A percentile compares a stretch with the other conserved stretches of the same genome.
phyloP scores from a whole-genome alignment of 1,140 invertebrate genomes.

The Eufriesea mexicana region DNA sequence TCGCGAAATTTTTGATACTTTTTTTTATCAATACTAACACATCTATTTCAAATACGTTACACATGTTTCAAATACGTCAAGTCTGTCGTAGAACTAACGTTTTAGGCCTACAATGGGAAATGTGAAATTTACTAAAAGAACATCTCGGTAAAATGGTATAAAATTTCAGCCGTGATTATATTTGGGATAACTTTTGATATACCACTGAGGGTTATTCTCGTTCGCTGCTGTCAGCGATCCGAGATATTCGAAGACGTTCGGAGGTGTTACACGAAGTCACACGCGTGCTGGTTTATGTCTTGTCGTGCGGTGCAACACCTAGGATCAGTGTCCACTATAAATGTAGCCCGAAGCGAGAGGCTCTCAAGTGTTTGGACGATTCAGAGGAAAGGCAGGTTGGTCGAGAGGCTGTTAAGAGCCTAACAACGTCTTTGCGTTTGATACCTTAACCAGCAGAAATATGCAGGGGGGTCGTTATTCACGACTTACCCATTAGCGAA shows the following conservation, averaged over 20 bases:
- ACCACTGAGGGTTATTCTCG: too few species aligned
- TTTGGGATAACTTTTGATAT: too few species aligned
- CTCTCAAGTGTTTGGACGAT: constrained; percentile 53
- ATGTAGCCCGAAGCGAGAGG: constrained; percentile 37
- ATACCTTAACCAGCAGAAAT: constrained; percentile 39
- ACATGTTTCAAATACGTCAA: too few species aligned
- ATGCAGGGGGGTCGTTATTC: background rate
- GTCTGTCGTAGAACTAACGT: too few species aligned
- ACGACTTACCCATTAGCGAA: background rate
- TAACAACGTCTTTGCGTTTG: constrained; percentile 57
- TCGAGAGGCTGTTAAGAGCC: constrained; percentile 51
- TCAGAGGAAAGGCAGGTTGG: constrained; percentile 43
- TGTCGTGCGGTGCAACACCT: constrained; percentile 30
- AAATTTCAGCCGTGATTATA: too few species aligned
- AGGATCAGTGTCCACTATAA: constrained; percentile 39
- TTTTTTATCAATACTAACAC: too few species aligned
- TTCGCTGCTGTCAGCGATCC: background rate
- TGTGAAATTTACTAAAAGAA: too few species aligned
- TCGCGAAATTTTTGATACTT: too few species aligned
- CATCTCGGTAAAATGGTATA: background rate
- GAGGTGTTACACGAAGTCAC: constrained; percentile 39
- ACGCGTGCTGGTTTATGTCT: constrained; percentile 47
- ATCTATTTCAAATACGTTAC: too few species aligned
- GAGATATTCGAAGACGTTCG: constrained; percentile 5
- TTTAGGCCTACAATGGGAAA: too few species aligned